phyloP scores from a whole-genome alignment of 2,113 vertebrate genomes.

The Otolemur garnettii region DNA sequence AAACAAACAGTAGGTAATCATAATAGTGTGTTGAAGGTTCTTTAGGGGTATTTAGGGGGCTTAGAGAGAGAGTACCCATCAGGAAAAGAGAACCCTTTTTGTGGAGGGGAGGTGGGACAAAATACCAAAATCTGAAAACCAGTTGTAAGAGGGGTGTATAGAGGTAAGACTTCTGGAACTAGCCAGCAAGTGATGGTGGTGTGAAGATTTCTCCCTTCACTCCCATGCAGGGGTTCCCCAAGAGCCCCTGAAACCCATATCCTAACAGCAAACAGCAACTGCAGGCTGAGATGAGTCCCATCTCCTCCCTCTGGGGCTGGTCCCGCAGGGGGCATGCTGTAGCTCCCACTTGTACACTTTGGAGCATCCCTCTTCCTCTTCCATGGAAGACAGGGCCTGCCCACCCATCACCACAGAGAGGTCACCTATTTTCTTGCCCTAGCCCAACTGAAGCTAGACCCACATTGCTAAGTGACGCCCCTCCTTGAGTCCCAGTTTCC shows the following conservation, averaged over 20 bases:
- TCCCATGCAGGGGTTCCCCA: background rate
- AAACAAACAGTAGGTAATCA: background rate
- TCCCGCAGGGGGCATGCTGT: background rate
- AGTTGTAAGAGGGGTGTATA: too few relatives aligned
- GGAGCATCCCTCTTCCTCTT: background rate
- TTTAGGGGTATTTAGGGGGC: background rate
- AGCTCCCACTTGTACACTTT: background rate
- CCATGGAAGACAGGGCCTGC: background rate
- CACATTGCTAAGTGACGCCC: background rate
- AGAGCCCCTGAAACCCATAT: background rate
- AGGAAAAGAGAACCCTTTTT: background rate
- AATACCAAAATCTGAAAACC: background rate
- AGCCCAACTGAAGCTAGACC: background rate
- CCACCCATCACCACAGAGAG: background rate
- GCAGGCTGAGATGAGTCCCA: fast-evolving
- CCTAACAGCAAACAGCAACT: background rate
- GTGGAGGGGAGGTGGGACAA: background rate
- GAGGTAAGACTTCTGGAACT: background rate
- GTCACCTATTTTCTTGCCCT: background rate
- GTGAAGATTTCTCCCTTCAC: background rate
- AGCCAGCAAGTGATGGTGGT: background rate
- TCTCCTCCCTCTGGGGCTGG: background rate
- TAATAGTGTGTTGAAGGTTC: background rate
- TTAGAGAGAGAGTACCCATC: background rate
- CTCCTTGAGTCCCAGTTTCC: background rate